Evolutionary conservation across 2,797 vertebrate genomes (phyloP).

Genomic region (Poecile montanus): DNA sequence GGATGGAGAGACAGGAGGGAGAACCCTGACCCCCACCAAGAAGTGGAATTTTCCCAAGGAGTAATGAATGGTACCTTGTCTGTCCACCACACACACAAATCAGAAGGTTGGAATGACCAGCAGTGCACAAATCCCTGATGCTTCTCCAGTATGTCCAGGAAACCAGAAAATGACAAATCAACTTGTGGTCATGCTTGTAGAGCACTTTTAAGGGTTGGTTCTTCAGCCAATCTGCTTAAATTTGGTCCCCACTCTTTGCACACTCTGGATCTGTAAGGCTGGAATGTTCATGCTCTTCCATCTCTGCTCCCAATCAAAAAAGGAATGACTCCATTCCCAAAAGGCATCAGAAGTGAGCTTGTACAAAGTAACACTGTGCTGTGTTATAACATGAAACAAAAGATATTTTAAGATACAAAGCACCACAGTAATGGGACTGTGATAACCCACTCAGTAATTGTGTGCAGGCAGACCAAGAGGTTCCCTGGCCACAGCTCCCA

Average conservation of each 20-base stretch:
- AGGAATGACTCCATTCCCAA: neutral
- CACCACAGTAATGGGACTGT: neutral
- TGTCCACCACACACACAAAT: neutral
- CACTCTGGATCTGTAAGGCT: neutral
- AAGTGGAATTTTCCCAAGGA: neutral
- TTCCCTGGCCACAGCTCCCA: neutral
- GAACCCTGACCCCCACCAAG: accelerated
- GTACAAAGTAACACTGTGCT: accelerated
- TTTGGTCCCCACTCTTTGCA: neutral
- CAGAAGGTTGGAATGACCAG: neutral
- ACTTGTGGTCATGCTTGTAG: neutral
- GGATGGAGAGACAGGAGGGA: neutral
- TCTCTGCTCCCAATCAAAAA: neutral
- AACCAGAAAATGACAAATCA: neutral
- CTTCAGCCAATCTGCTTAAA: neutral
- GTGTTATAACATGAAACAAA: neutral
- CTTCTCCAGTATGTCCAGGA: neutral
- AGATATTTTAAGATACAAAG: neutral
- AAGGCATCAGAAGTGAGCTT: neutral
- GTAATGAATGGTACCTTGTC: neutral
- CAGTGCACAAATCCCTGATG: neutral
- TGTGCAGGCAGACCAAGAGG: neutral
- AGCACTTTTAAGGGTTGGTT: neutral
- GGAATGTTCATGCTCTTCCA: neutral
- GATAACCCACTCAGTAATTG: neutral